A percentile compares a stretch with the other conserved stretches of the same genome.
Evolutionary conservation across 2,797 vertebrate genomes (phyloP).

Genomic region (Oreonectes daqikongensis): DNA sequence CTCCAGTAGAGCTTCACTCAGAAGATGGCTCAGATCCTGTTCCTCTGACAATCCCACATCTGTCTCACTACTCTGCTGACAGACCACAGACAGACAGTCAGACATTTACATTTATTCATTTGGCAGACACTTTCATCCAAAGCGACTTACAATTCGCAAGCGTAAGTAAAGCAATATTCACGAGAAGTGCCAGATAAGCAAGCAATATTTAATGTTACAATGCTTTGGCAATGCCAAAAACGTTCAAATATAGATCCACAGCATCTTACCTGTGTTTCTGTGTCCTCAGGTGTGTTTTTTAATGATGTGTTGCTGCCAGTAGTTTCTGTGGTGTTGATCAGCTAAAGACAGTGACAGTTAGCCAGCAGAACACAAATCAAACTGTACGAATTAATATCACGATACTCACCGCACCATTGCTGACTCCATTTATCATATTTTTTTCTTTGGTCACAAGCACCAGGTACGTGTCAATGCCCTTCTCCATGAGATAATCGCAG

Average conservation of each 20-base stretch:
- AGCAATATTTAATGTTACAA: too few relatives aligned
- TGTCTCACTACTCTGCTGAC: constrained; percentile 64
- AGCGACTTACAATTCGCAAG: too few relatives aligned
- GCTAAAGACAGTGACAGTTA: constrained; percentile 18
- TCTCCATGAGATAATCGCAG: constrained; percentile 92
- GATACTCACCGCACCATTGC: constrained; percentile 78
- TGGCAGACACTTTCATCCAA: too few relatives aligned
- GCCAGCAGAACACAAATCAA: background rate
- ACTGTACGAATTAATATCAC: background rate
- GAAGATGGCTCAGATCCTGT: constrained; percentile 85
- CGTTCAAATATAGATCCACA: accelerated
- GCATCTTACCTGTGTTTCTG: constrained; percentile 36
- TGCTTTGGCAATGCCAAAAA: too few relatives aligned
- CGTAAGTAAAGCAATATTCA: too few relatives aligned
- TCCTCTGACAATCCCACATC: constrained; percentile 81
- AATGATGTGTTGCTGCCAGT: constrained; percentile 17
- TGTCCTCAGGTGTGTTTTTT: background rate
- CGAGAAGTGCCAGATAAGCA: too few relatives aligned
- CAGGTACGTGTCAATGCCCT: constrained; percentile 91
- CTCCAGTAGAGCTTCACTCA: constrained; percentile 87
- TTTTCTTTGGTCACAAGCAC: constrained; percentile 76
- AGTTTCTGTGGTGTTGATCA: constrained; percentile 53
- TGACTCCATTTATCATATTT: constrained; percentile 67
- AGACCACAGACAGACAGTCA: background rate
- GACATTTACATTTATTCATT: too few relatives aligned